Evolutionary conservation across 1,140 invertebrate species (phyloP), one percentile per base, ranked within the genome.

Genomic region (Drosophila littoralis): DNA sequence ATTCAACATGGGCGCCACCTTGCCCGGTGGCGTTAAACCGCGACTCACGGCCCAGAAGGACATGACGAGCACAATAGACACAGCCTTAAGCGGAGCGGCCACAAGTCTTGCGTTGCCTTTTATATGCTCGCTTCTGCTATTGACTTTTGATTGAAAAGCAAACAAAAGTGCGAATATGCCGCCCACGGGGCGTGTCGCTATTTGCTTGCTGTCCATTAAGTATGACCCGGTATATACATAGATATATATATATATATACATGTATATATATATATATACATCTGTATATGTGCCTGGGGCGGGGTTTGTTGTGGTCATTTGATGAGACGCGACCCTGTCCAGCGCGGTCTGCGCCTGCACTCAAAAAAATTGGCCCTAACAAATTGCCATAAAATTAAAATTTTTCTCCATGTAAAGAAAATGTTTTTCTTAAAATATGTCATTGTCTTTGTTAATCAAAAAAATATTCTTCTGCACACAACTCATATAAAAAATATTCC

Each of bases 141-240:
- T 88, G 84, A 88, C 83, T 88, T 89, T 88, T 86, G 84, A 88
- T 88, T 88, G 84, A 88, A 88, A 89, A 72, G 75, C 73, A 88
- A 86, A 88, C 83, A 88, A 88, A 80, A 61, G 76, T 71, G 64
- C 40, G 32, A 59, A 51, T 28, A 28, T 67, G 60, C 74, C 79
- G 79, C 84, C 84, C 42, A 60, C 45, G 46, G 58, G 84, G 69
- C 74, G 61, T 57, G 35, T 38, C 69, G 75, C 48, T 75, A 59
- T 79, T 83, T 84, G 81, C 73, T 80, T 76, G 66, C 36, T 71
- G 60, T 66, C 79, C 73, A 86, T 88, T 88, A 83, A 88, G 79
- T 83, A 86, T 86, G 76, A 54, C 61, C 48, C 58, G 60, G 36
- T 9, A 15, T 42, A 35, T 64, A 38, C 6, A 10, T 10, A 28